Base-by-base conservation (phyloP, 2,113 vertebrate species). In the Oophaga pumilio region DNA sequence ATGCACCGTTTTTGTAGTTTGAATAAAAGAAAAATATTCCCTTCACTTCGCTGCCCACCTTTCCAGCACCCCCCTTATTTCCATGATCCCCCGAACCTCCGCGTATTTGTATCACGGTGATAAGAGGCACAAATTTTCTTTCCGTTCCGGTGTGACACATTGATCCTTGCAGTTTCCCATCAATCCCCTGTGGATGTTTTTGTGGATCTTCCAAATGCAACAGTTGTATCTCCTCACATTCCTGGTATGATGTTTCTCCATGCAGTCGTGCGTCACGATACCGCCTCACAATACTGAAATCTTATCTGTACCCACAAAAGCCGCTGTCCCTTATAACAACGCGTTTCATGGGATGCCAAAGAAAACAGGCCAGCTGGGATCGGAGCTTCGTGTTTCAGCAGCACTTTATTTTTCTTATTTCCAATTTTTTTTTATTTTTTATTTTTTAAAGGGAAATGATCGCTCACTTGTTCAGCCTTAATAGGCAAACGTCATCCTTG, bases 341-440 rank as follows among this genome's bases (percentile, higher is more conserved):
- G 52, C 5, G 8, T 85, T 89, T 90, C 89, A 87, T 91, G 89
- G 79, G 80, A 60, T 89, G 93, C 93, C 94, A 94, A 94, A 64
- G 50, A 89, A 92, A 94, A 90, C 90, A 92, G 89, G 90, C 89
- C 89, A 91, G 90, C 80, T 84, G 90, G 90, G 90, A 90, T 8
- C 73, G 83, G 18, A 87, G 20, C 59, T 71, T 52, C 87, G 28
- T 18, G 76, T 69, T 89, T 15, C 50, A 17, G n/a, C 56, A 60
- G 22, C 22, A 14, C 22, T 14, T 20, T 43, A 15, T 28, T 87
- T 22, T 7, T 52, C 33, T 62, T 8, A 0, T 43, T 2, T 6
- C 62, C 33, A 81, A 22, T 60, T 15, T 7, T 8, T 3, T 33
- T 17, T 9, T 64, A 6, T 66, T 69, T 69, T 4, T 33, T 71